Conservation (phyloP, 1,140 invertebrate species). For the Drosophila watanabei region DNA sequence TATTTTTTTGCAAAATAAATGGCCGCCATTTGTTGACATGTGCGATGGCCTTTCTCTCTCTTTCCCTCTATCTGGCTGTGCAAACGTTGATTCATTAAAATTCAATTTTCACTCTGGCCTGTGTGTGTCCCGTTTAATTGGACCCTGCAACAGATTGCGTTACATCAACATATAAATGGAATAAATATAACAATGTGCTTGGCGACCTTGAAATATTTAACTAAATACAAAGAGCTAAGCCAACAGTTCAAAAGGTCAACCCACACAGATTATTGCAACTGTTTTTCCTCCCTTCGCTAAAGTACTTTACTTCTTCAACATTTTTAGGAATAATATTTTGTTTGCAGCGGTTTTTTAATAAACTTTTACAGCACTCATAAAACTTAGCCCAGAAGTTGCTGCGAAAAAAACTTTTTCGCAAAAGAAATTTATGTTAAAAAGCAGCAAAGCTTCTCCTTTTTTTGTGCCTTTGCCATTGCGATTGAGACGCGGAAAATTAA, state of each 20-base stretch:
- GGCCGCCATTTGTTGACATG: slow-evolving; percentile 49
- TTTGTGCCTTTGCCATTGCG: slow-evolving; percentile 32
- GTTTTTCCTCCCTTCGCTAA: not conserved
- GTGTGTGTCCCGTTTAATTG: slow-evolving; percentile 49
- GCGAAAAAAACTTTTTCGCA: slow-evolving; percentile 39
- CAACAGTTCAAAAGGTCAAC: slow-evolving; percentile 29
- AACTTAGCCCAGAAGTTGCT: slow-evolving; percentile 68
- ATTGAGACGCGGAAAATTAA: slow-evolving; percentile 59
- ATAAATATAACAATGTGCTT: not conserved
- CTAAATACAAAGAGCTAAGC: slow-evolving; percentile 11
- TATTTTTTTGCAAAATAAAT: slow-evolving; percentile 39
- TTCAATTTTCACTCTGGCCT: slow-evolving; percentile 54
- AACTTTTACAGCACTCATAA: slow-evolving; percentile 77
- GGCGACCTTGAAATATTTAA: slow-evolving; percentile 50
- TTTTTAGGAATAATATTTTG: slow-evolving; percentile 78
- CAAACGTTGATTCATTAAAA: slow-evolving; percentile 69
- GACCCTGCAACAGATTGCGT: slow-evolving; percentile 57
- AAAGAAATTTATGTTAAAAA: slow-evolving; percentile 72
- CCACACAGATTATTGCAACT: slow-evolving; percentile 18
- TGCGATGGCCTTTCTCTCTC: slow-evolving; percentile 15
- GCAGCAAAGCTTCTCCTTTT: slow-evolving; percentile 23
- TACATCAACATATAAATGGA: slow-evolving; percentile 36
- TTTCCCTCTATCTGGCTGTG: slow-evolving; percentile 12
- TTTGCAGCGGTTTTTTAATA: slow-evolving; percentile 64
- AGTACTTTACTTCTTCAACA: slow-evolving; percentile 22